phyloP scores from a whole-genome alignment of 2,797 vertebrate genomes.

The Hirundo rustica region DNA sequence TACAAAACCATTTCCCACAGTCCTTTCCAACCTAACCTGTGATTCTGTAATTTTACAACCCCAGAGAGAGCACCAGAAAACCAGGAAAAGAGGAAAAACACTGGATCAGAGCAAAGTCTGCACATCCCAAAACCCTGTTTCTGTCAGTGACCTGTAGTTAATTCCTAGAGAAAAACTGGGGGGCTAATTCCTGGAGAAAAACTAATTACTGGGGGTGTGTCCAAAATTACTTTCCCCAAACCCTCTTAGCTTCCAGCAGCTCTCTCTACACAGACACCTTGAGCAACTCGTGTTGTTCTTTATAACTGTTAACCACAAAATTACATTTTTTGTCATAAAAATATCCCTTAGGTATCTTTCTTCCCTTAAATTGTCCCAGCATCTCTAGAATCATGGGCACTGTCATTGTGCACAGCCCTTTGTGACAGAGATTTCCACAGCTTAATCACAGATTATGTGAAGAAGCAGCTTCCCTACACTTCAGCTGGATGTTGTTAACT shows the following conservation, averaged over 20 bases:
- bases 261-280: background rate
- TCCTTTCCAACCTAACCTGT: background rate
- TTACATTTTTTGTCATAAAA: background rate
- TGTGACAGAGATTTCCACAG: background rate
- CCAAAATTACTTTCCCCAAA: background rate
- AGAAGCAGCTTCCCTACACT: background rate
- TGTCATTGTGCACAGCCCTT: rapidly evolving
- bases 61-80: background rate
- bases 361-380: background rate
- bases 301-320: background rate
- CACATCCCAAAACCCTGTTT: background rate
- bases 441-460: background rate
- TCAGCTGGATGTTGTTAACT: background rate
- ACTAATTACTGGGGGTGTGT: rapidly evolving
- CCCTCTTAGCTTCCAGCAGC: background rate
- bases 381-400: background rate
- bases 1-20: background rate
- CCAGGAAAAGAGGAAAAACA: background rate
- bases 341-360: background rate
- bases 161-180: background rate
- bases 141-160: background rate
- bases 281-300: background rate
- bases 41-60: background rate
- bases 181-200: background rate
- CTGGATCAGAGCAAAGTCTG: background rate